Evolutionary conservation across 2,888 invertebrate species (phyloP).

Genomic region (Agonopterix arenella): DNA sequence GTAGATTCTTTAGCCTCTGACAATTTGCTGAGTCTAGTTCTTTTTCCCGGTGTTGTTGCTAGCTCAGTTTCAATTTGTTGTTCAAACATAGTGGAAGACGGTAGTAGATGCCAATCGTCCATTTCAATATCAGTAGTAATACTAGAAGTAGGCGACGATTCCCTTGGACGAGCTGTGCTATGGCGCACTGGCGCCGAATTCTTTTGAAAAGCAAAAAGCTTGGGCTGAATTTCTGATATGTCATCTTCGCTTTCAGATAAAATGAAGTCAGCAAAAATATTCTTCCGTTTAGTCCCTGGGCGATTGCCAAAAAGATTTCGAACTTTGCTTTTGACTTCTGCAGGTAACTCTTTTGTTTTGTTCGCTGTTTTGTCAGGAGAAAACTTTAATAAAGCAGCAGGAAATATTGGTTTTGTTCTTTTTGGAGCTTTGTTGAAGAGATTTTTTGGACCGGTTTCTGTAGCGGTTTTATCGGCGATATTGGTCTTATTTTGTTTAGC

Average conservation of each 20-base stretch:
- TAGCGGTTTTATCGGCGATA: conserved; percentile 28
- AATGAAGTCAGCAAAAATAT: conserved; percentile 55
- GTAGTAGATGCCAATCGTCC: conserved; percentile 56
- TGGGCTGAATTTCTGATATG: conserved; percentile 48
- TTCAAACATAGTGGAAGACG: conserved; percentile 67
- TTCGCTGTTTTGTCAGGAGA: conserved; percentile 46
- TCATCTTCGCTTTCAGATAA: conserved; percentile 61
- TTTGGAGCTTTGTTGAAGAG: conserved; percentile 38
- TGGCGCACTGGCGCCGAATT: conserved; percentile 20
- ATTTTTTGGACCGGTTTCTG: conserved; percentile 35
- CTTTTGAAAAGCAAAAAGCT: conserved; percentile 43
- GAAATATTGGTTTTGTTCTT: conserved; percentile 41
- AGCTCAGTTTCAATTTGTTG: conserved; percentile 33
- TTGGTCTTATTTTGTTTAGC: conserved; percentile 29
- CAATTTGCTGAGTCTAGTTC: conserved; percentile 33
- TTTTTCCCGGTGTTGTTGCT: conserved; percentile 35
- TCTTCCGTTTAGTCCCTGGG: conserved; percentile 43
- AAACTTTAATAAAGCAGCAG: conserved; percentile 42
- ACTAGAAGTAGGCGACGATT: conserved; percentile 40
- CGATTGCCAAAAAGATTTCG: conserved; percentile 48
- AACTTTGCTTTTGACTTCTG: conserved; percentile 29
- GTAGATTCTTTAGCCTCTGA: conserved; percentile 31
- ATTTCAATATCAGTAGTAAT: conserved; percentile 53
- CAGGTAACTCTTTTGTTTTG: conserved; percentile 36
- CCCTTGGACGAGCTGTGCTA: conserved; percentile 17